Base-by-base conservation (phyloP, 2,113 vertebrate species). In the Indicator maculatus region DNA sequence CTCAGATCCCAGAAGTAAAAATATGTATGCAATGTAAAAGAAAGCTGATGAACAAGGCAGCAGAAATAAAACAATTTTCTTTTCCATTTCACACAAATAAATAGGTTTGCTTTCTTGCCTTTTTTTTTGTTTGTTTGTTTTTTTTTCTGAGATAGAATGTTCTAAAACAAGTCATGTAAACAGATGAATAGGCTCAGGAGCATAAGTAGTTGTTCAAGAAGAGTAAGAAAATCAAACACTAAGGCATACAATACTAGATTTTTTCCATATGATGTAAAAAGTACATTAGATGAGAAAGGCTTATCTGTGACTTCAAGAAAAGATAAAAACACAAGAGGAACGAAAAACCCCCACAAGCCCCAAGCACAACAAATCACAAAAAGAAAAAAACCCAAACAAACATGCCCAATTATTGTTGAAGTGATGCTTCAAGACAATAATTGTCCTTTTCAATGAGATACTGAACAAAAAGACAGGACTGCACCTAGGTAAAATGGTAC, bases 231-330 rank as follows among this genome's bases (percentile, higher is more conserved):
- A 79, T 83, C 70, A 55, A 44, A 90, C 23, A 59, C 23, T 31
- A 50, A 52, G 44, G 14, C 30, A 77, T 27, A 19, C 11, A 44
- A 36, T 81, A 94, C 55, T 56, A 81, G 81, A 82, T 93, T 93
- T 84, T 92, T 79, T 79, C 73, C 19, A 9, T 39, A 19, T 16
- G 12, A 15, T 76, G 8, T 78, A 94, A 95, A 71, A 93, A 45
- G 26, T 76, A 58, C 15, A 61, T 2, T 73, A 82, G 77, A 88
- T 61, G 66, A 93, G 38, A 92, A 92, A 75, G 0, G 1, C 28
- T 87, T 93, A 93, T 93, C 86, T 90, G 8, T 89, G 47, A 88
- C 90, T 94, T 89, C 73, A 90, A 77, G 61, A 47, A 88, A 72
- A 94, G 65, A 90, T 79, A 90, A 84, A 94, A 90, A 38, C 1